phyloP scores from a whole-genome alignment of 2,888 invertebrate genomes.

The Thera britannica region DNA sequence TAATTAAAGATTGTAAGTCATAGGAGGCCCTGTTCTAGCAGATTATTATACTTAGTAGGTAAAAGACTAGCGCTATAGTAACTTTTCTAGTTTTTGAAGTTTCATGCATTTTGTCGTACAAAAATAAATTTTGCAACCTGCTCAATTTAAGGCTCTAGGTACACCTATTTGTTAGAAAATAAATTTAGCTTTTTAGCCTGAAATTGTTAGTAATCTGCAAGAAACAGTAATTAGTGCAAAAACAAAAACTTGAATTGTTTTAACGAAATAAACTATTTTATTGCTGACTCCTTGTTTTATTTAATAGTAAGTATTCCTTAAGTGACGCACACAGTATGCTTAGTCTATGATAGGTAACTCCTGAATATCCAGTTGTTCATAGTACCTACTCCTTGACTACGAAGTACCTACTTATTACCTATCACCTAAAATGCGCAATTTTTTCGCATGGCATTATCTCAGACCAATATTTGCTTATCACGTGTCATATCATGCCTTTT shows the following conservation, averaged over 20 bases:
- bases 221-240: constrained; percentile 58
- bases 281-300: constrained; percentile 61
- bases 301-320: background rate
- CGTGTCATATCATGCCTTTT: constrained; percentile 36
- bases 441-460: constrained; percentile 33
- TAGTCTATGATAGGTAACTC: no score
- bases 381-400: no score
- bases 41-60: constrained; percentile 10
- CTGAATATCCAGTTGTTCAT: no score
- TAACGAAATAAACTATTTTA: constrained; percentile 80
- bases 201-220: constrained; percentile 34
- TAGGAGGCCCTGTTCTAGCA: constrained; percentile 40
- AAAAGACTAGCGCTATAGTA: background rate
- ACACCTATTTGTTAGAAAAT: constrained; percentile 11
- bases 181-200: constrained; percentile 19
- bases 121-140: constrained; percentile 8
- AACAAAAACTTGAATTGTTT: constrained; percentile 59
- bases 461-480: constrained; percentile 37
- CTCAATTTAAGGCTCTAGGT: constrained; percentile 46
- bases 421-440: constrained; percentile 4
- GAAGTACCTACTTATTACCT: no score
- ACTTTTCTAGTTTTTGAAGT: no score
- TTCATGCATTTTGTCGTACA: background rate
- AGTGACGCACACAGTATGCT: no score
- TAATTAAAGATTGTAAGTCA: constrained; percentile 53